These are phyloP conservation scores for Chlamydotis undulata DNA, from an alignment of 2,113 vertebrate genomes.

Conservation along the genomic window DNA sequence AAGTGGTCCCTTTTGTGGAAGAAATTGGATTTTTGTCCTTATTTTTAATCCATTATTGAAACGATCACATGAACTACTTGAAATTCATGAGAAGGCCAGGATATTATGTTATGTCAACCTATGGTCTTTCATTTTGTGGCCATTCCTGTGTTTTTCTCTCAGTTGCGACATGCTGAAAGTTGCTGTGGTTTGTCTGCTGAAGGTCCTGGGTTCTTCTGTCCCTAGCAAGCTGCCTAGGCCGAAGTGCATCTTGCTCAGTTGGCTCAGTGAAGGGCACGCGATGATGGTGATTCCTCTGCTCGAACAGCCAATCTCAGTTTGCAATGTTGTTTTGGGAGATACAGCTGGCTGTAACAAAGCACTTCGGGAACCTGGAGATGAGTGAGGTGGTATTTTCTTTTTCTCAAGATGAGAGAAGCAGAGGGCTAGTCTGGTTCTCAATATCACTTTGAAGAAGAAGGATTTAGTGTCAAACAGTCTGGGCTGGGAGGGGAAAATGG, in stretches of 20 bases:
- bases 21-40: background rate
- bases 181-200: background rate
- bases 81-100: background rate
- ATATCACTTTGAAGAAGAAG: background rate
- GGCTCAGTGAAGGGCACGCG: background rate
- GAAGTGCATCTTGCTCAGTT: background rate
- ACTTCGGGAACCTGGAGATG: background rate
- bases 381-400: background rate
- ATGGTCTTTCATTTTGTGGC: background rate
- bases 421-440: accelerated
- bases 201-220: too few relatives aligned
- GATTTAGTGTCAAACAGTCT: background rate
- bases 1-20: background rate
- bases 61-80: background rate
- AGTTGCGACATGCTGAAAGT: background rate
- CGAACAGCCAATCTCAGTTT: background rate
- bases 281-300: background rate
- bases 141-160: background rate
- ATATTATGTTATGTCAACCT: background rate
- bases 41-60: background rate
- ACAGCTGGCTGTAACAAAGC: background rate
- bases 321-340: background rate
- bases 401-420: background rate
- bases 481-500: background rate
- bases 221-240: background rate